phyloP scores from a whole-genome alignment of 2,888 invertebrate genomes.

The Myopa tessellatipennis region DNA sequence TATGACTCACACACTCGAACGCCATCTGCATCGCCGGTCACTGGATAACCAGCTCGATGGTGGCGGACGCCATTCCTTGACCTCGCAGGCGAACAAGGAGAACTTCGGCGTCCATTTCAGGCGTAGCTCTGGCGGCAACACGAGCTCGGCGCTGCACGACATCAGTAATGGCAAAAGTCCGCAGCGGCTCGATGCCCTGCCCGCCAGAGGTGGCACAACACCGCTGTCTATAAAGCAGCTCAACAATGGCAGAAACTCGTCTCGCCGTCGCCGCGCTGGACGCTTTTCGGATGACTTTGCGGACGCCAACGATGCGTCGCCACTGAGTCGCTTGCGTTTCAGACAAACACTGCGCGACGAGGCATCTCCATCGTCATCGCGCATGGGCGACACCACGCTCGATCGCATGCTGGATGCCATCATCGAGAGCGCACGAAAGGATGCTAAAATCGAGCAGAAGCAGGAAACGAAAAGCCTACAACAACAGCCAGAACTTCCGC shows the following conservation, averaged over 20 bases:
- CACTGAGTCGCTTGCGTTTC: constrained; percentile 50
- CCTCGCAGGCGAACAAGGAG: constrained; percentile 63
- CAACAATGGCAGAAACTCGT: constrained; percentile 46
- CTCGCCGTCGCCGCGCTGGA: constrained; percentile 28
- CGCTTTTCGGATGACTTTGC: constrained; percentile 52
- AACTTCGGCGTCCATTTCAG: constrained; percentile 63
- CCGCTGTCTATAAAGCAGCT: constrained; percentile 44
- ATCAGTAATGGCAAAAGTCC: constrained; percentile 65
- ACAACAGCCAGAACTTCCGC: not conserved
- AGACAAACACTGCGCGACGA: constrained; percentile 24
- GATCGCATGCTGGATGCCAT: constrained; percentile 68
- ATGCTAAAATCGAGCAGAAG: constrained; percentile 44
- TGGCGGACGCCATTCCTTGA: constrained; percentile 49
- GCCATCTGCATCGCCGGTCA: constrained; percentile 62
- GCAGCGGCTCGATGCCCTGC: constrained; percentile 47
- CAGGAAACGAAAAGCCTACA: not conserved
- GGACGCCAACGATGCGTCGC: constrained; percentile 46
- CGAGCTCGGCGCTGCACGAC: constrained; percentile 62
- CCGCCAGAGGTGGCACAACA: constrained; percentile 31
- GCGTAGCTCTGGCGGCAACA: constrained; percentile 61
- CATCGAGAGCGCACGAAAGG: constrained; percentile 65
- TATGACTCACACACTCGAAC: constrained; percentile 56
- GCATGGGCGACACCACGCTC: constrained; percentile 66
- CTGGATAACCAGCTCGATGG: constrained; percentile 55
- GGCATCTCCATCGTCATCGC: constrained; percentile 61